Evolutionary conservation across 2,113 vertebrate genomes (phyloP).

Genomic region (Callospermophilus lateralis): DNA sequence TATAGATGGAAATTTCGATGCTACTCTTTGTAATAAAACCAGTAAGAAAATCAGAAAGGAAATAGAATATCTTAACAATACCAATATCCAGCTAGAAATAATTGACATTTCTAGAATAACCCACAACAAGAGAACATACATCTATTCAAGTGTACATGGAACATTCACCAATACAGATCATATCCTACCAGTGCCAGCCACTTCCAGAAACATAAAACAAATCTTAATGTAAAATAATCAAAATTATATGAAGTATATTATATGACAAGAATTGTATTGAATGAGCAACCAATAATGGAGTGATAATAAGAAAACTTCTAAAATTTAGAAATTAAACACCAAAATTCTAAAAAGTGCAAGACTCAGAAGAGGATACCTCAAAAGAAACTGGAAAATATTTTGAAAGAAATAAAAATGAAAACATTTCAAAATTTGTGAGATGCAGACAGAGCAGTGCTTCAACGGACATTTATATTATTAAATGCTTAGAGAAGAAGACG

Average conservation of each 20-base stretch:
- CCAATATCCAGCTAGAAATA: neutral
- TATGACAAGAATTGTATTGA: neutral
- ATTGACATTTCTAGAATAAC: neutral
- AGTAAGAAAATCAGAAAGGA: slow-evolving; percentile 27
- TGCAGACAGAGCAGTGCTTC: neutral
- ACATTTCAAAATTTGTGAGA: slow-evolving; percentile 1
- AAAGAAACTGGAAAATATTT: slow-evolving; percentile 28
- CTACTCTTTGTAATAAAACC: neutral
- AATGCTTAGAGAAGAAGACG: neutral
- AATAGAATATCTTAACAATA: neutral
- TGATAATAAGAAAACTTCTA: slow-evolving; percentile 6
- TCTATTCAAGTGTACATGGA: neutral
- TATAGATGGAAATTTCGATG: neutral
- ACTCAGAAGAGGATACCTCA: neutral
- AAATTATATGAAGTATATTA: neutral
- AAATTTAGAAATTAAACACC: neutral
- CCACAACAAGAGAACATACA: neutral
- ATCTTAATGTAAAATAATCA: neutral
- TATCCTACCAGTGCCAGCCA: neutral
- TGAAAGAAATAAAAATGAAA: slow-evolving; percentile 16
- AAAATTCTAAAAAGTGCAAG: neutral
- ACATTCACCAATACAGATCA: neutral
- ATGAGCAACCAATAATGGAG: slow-evolving; percentile 12
- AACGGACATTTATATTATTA: neutral
- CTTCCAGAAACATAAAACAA: neutral